Conservation (phyloP, 2,797 vertebrate genomes). For the Crenichthys baileyi region DNA sequence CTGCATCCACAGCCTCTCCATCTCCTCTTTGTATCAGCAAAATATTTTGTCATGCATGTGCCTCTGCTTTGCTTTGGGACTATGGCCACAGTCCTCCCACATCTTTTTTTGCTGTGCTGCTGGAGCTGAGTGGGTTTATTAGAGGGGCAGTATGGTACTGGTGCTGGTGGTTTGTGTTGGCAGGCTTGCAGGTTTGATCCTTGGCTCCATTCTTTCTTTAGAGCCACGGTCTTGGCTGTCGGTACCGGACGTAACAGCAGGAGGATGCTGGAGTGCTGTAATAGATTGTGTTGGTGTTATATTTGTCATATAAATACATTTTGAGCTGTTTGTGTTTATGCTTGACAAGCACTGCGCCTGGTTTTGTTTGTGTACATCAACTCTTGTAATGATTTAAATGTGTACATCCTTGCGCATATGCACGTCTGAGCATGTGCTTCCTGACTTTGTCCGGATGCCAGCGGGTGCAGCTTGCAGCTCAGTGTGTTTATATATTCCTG, state of each 20-base stretch:
- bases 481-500: constrained; percentile 71
- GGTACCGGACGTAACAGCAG: constrained; percentile 68
- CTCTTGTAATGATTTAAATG: constrained; percentile 43
- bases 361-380: constrained; percentile 50
- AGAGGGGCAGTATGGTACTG: constrained; percentile 62
- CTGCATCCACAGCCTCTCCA: constrained; percentile 43
- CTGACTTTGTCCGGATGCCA: constrained; percentile 37
- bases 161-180: constrained; percentile 47
- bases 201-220: constrained; percentile 64
- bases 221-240: constrained; percentile 58
- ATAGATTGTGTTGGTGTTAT: constrained; percentile 55
- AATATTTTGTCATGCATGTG: constrained; percentile 46
- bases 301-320: constrained; percentile 60
- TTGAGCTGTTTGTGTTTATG: constrained; percentile 14
- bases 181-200: constrained; percentile 55
- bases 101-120: constrained; percentile 58
- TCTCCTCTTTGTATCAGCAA: constrained; percentile 37
- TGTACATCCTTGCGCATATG: constrained; percentile 35
- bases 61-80: constrained; percentile 53
- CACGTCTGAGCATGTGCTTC: constrained; percentile 43
- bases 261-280: constrained; percentile 51
- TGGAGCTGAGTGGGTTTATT: constrained; percentile 64
- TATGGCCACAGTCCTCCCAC: constrained; percentile 65
- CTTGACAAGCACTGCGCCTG: constrained; percentile 23
- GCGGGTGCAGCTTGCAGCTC: constrained; percentile 71